phyloP scores from a whole-genome alignment of 2,888 invertebrate genomes.

The Alitta virens region DNA sequence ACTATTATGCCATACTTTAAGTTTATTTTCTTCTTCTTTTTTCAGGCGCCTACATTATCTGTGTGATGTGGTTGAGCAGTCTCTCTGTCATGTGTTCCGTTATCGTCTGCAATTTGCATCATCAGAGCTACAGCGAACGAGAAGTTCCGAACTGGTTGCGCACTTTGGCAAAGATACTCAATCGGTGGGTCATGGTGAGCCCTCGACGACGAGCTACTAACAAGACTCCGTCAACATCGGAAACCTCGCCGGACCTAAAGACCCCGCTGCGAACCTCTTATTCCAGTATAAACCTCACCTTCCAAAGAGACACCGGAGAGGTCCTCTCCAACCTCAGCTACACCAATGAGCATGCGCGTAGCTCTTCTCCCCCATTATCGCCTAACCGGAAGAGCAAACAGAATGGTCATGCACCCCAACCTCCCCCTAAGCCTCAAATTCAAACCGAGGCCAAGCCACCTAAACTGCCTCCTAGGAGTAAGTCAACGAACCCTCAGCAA shows the following conservation, averaged over 20 bases:
- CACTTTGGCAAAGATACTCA: conserved; percentile 1
- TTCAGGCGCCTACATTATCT: conserved; percentile 62
- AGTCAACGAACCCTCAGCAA: too few species aligned
- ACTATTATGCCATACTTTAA: background rate
- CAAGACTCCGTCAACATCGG: conserved; percentile 2
- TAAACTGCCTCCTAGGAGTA: too few species aligned
- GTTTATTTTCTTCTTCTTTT: background rate
- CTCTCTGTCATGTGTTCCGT: conserved; percentile 62
- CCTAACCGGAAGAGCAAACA: too few species aligned
- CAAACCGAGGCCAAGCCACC: too few species aligned
- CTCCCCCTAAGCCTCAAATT: too few species aligned
- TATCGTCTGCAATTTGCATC: conserved; percentile 63
- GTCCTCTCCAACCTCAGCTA: background rate
- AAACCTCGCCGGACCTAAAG: conserved; percentile 13
- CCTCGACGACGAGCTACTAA: background rate
- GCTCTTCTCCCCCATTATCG: too few species aligned
- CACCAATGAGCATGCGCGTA: background rate
- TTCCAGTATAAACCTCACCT: conserved; percentile 12
- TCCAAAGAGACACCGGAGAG: background rate
- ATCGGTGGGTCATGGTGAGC: background rate
- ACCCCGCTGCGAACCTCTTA: conserved; percentile 17
- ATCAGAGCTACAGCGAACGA: conserved; percentile 57
- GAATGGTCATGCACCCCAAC: too few species aligned
- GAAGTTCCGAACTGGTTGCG: conserved; percentile 17
- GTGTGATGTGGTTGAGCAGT: conserved; percentile 63